Conservation (phyloP, 2,113 vertebrate genomes). For the Proterorhinus semilunaris region DNA sequence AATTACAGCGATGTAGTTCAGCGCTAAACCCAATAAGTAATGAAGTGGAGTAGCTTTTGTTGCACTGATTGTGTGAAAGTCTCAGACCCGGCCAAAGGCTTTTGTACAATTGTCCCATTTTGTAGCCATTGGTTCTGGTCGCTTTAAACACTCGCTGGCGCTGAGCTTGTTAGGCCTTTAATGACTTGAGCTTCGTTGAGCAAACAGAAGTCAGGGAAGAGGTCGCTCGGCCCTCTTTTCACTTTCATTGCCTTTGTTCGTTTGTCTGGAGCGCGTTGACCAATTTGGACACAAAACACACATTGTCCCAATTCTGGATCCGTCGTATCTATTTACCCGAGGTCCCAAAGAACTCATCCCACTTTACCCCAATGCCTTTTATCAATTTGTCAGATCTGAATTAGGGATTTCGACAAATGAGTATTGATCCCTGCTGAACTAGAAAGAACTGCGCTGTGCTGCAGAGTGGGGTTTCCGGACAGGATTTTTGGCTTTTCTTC, state of each 20-base stretch:
- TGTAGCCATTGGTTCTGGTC: slow-evolving; percentile 48
- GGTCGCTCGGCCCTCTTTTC: slow-evolving; percentile 57
- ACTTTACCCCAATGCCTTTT: slow-evolving; percentile 1
- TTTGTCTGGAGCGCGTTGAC: slow-evolving; percentile 55
- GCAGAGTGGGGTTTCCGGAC: background rate
- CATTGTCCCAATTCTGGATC: slow-evolving; percentile 22
- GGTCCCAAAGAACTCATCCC: background rate
- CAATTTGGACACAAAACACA: slow-evolving; percentile 42
- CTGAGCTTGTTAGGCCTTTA: slow-evolving; percentile 56
- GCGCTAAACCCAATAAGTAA: slow-evolving; percentile 33
- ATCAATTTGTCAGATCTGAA: background rate
- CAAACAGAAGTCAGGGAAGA: slow-evolving; percentile 55
- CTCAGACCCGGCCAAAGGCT: slow-evolving; percentile 37
- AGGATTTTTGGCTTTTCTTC: background rate
- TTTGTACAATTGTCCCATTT: slow-evolving; percentile 44
- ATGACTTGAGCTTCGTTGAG: slow-evolving; percentile 60
- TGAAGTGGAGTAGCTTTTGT: slow-evolving; percentile 41
- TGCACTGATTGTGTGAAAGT: slow-evolving; percentile 41
- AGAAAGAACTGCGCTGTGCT: background rate
- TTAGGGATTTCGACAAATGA: slow-evolving; percentile 1
- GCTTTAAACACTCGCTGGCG: slow-evolving; percentile 48
- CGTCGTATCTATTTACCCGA: slow-evolving; percentile 26
- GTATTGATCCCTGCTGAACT: background rate
- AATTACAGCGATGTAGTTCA: slow-evolving; percentile 25
- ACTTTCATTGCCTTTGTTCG: slow-evolving; percentile 44